A percentile compares a stretch with the other conserved stretches of the same genome.
phyloP scores from a whole-genome alignment of 92 coral and sea anemone genomes.

The Heteractis magnifica region DNA sequence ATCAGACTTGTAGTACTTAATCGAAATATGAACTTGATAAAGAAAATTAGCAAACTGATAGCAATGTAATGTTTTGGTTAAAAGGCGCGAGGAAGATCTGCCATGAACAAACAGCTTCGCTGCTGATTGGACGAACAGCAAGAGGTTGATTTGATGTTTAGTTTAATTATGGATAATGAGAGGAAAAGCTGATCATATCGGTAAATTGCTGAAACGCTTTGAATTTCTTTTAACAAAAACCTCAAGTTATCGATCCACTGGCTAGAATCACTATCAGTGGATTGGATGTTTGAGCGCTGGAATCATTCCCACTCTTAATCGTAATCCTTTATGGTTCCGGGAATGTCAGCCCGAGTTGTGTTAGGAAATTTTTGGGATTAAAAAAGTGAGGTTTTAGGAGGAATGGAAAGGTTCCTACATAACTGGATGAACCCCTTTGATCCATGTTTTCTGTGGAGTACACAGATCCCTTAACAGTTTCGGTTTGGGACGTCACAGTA shows the following conservation, averaged over 20 bases:
- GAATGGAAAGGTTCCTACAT: background rate
- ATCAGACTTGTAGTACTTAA: conserved; percentile 12
- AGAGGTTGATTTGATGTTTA: background rate
- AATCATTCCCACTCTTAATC: background rate
- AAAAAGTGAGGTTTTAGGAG: background rate
- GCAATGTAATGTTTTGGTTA: background rate
- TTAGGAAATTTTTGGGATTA: background rate
- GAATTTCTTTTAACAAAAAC: background rate
- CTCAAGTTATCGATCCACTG: background rate
- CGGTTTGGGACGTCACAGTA: no score
- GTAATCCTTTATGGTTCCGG: background rate
- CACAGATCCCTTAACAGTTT: no score
- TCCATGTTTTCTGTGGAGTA: no score
- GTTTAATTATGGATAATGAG: conserved; percentile 1
- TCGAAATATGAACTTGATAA: conserved; percentile 1
- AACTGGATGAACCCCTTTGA: background rate
- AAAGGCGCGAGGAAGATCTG: background rate
- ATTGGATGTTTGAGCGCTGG: background rate
- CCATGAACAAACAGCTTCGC: background rate
- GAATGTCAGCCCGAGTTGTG: background rate
- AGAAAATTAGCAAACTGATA: background rate
- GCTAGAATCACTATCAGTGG: background rate
- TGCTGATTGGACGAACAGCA: background rate
- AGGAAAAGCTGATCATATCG: conserved; percentile 1
- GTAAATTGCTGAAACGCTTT: conserved; percentile 10